Conservation (phyloP, 2,113 vertebrate genomes). For the Onychostruthus taczanowskii region DNA sequence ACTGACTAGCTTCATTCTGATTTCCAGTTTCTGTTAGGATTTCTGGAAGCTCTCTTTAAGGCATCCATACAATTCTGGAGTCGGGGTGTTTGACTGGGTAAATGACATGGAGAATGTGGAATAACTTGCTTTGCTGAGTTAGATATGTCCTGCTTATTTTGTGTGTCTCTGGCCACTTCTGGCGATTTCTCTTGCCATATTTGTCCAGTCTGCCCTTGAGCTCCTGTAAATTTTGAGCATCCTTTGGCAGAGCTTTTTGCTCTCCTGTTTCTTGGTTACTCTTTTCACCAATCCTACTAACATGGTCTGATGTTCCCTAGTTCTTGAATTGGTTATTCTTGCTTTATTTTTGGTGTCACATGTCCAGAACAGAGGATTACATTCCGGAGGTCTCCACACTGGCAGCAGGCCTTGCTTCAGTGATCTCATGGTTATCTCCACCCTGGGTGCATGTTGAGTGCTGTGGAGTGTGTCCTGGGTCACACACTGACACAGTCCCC, state of each 20-base stretch:
- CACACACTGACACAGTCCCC: not conserved
- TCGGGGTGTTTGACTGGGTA: not conserved
- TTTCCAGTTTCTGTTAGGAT: not conserved
- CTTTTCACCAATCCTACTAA: not conserved
- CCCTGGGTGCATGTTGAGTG: rapidly evolving
- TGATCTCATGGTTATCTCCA: not conserved
- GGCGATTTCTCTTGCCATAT: not conserved
- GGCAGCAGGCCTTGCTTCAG: not conserved
- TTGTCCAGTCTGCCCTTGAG: not conserved
- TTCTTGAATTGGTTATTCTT: not conserved
- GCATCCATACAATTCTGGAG: not conserved
- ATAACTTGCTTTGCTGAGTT: not conserved
- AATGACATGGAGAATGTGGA: not conserved
- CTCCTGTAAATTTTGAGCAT: not conserved
- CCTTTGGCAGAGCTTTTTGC: not conserved
- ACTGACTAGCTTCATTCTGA: not conserved
- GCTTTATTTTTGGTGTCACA: not conserved
- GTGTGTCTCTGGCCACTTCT: not conserved
- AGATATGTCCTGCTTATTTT: not conserved
- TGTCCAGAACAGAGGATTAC: not conserved
- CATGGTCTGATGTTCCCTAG: not conserved
- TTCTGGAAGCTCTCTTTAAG: not conserved
- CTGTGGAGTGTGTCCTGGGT: not conserved
- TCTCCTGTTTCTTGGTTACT: not conserved
- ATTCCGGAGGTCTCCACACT: not conserved